These are phyloP conservation scores for Ctenoplectra terminalis DNA, from an alignment of 1,140 invertebrate genomes.

Conservation along the genomic window DNA sequence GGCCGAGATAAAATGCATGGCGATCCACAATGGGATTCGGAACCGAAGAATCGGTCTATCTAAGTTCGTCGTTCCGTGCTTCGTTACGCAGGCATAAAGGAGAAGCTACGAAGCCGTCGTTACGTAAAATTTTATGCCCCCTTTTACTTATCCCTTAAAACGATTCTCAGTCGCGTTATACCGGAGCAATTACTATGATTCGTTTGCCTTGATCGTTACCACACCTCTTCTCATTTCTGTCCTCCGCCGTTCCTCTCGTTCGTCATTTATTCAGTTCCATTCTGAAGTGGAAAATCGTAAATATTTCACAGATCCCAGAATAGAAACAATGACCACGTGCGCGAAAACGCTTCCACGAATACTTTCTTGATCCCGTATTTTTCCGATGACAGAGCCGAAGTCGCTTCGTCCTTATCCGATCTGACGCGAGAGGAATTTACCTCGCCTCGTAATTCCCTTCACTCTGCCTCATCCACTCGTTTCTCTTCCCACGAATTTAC, in stretches of 20 bases:
- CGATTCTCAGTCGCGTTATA: not conserved
- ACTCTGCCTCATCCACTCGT: not conserved
- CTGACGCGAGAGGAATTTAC: slow-evolving; percentile 69
- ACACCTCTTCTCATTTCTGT: not conserved
- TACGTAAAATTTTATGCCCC: slow-evolving; percentile 35
- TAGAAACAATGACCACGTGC: slow-evolving; percentile 17
- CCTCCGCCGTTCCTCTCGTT: not conserved
- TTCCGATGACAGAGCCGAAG: slow-evolving; percentile 70
- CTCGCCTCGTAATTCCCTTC: slow-evolving; percentile 57
- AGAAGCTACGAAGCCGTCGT: slow-evolving; percentile 7
- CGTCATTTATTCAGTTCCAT: slow-evolving; percentile 29
- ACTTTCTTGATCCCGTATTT: slow-evolving; percentile 68
- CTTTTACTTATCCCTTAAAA: slow-evolving; percentile 24
- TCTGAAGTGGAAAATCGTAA: slow-evolving; percentile 18
- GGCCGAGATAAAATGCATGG: not conserved
- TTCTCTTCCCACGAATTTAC: not conserved
- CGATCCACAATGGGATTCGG: not conserved
- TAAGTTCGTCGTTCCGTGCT: not conserved
- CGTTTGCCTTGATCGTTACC: not conserved
- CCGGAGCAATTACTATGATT: not conserved
- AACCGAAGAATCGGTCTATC: not conserved
- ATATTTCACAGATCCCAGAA: slow-evolving; percentile 2
- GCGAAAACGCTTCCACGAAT: not conserved
- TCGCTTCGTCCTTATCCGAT: slow-evolving; percentile 73
- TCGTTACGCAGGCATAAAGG: slow-evolving; percentile 40